A percentile compares a stretch with the other conserved stretches of the same genome.
Evolutionary conservation across 64 coral and sea anemone genomes (phyloP).

Genomic region (Catalaphyllia jardinei): DNA sequence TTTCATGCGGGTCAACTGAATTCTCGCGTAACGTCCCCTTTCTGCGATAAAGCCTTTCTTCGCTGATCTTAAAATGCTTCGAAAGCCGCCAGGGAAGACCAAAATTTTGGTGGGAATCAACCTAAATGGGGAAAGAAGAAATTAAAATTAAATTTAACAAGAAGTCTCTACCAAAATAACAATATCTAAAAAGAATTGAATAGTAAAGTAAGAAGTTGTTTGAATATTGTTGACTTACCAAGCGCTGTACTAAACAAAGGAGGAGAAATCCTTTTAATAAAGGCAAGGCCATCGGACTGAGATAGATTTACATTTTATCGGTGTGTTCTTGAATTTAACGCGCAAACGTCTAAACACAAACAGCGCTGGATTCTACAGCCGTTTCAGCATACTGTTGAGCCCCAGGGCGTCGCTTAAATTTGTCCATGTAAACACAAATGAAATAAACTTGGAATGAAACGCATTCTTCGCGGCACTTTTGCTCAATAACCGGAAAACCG

Average conservation of each 20-base stretch:
- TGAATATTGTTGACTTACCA: constrained; percentile 10
- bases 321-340: background rate
- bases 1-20: background rate
- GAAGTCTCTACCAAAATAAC: background rate
- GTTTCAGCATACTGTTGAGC: background rate
- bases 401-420: background rate
- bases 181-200: background rate
- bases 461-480: background rate
- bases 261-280: background rate
- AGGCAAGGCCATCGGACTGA: background rate
- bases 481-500: constrained; percentile 14
- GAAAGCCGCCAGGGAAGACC: background rate
- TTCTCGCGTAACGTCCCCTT: background rate
- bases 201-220: constrained; percentile 20
- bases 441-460: background rate
- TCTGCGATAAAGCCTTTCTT: background rate
- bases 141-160: background rate
- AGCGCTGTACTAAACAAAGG: background rate
- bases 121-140: background rate
- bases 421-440: background rate
- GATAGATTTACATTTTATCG: background rate
- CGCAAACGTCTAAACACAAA: background rate
- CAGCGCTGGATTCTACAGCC: background rate
- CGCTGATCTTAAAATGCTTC: background rate
- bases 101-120: background rate